Evolutionary conservation across 2,113 vertebrate genomes (phyloP).

Genomic region (Phyllopteryx taeniolatus): DNA sequence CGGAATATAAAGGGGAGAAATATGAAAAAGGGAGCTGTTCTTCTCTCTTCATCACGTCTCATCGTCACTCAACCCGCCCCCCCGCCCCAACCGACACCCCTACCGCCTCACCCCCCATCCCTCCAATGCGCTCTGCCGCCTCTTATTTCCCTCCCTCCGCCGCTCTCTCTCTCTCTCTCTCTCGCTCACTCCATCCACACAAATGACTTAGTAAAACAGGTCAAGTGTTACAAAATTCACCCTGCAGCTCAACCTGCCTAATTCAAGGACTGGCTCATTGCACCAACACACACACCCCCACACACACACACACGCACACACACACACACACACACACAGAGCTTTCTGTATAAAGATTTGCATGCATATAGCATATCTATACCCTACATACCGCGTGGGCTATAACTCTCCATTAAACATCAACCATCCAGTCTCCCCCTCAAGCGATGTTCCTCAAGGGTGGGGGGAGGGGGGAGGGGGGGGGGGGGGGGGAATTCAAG

Average conservation of each 20-base stretch:
- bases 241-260: slow-evolving; percentile 77
- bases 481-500: neutral
- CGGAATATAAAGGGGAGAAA: slow-evolving; percentile 6
- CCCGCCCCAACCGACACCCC: slow-evolving; percentile 38
- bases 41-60: slow-evolving; percentile 61
- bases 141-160: slow-evolving; percentile 3
- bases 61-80: slow-evolving; percentile 57
- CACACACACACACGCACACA: slow-evolving; percentile 9
- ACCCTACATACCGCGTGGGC: neutral
- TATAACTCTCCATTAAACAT: neutral
- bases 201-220: slow-evolving; percentile 79
- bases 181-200: slow-evolving; percentile 59
- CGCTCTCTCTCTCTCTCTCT: slow-evolving; percentile 23
- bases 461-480: neutral
- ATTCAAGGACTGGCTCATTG: slow-evolving; percentile 67
- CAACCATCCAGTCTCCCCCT: neutral
- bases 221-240: slow-evolving; percentile 78
- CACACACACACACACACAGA: slow-evolving; percentile 22
- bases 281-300: slow-evolving; percentile 50
- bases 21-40: slow-evolving; percentile 62
- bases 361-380: neutral
- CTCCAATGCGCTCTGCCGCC: slow-evolving; percentile 5
- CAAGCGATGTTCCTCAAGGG: neutral
- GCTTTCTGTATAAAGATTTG: neutral
- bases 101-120: slow-evolving; percentile 24